phyloP scores from a whole-genome alignment of 2,888 invertebrate species.

The Buathra laborator region DNA sequence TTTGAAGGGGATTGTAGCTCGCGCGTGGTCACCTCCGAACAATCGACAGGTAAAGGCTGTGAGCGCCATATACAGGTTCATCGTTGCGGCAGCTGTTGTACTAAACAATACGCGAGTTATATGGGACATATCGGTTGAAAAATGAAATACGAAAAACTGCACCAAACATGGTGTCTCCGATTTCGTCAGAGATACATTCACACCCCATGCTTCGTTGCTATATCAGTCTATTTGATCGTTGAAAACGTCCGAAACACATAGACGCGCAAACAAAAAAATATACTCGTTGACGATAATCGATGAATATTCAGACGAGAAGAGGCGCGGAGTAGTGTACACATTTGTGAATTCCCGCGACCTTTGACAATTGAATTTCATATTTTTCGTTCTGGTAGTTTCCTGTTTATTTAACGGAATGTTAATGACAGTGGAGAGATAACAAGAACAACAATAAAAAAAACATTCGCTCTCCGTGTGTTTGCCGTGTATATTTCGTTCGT shows the following conservation, averaged over 20 bases:
- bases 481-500: background rate
- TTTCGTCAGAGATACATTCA: background rate
- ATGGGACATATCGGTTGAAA: background rate
- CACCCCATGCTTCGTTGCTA: background rate
- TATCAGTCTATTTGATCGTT: background rate
- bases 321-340: background rate
- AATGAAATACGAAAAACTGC: constrained; percentile 29
- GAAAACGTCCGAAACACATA: background rate
- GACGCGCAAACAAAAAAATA: background rate
- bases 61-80: constrained; percentile 10
- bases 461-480: background rate
- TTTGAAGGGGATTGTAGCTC: constrained; percentile 2
- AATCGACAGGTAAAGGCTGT: constrained; percentile 55
- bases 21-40: constrained; percentile 50
- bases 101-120: constrained; percentile 8
- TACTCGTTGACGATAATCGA: constrained; percentile 9
- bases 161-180: constrained; percentile 14
- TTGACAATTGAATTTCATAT: constrained; percentile 29
- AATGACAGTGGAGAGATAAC: background rate
- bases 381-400: background rate
- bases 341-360: background rate
- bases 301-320: constrained; percentile 12
- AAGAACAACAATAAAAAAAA: background rate
- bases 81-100: constrained; percentile 40
- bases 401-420: background rate